A percentile compares a stretch with the other conserved stretches of the same genome.
These are phyloP conservation scores for Xanthia togata DNA, from an alignment of 2,888 invertebrate genomes.

Conservation along the genomic window DNA sequence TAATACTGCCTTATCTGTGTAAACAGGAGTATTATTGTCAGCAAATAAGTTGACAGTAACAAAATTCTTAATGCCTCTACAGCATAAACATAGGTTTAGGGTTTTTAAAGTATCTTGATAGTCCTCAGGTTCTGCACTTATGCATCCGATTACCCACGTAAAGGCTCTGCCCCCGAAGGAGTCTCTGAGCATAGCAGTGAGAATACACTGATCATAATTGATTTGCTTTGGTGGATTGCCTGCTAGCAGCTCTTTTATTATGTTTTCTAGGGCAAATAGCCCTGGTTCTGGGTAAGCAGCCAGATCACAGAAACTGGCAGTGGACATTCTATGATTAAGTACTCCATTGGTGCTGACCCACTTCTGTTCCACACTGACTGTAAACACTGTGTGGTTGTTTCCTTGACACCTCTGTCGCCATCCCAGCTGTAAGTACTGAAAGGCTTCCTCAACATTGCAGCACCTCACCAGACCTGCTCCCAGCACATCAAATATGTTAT, in stretches of 20 bases:
- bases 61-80: conserved; percentile 92
- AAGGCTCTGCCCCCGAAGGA: conserved; percentile 94
- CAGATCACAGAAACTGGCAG: conserved; percentile 94
- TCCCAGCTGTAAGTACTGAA: conserved; percentile 93
- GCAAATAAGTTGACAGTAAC: conserved; percentile 93
- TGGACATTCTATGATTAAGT: conserved; percentile 93
- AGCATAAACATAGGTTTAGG: conserved; percentile 92
- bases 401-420: conserved; percentile 90
- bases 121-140: conserved; percentile 93
- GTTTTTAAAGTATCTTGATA: conserved; percentile 93
- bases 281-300: conserved; percentile 91
- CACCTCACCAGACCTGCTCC: conserved; percentile 90
- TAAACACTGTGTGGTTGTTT: conserved; percentile 93
- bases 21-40: conserved; percentile 91
- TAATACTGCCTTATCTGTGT: conserved; percentile 80
- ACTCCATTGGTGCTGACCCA: conserved; percentile 93
- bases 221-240: conserved; percentile 89
- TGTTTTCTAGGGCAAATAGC: conserved; percentile 92
- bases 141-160: conserved; percentile 93
- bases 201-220: conserved; percentile 92
- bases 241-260: conserved; percentile 90
- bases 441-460: conserved; percentile 93
- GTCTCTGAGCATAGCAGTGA: conserved; percentile 93
- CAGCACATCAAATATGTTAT: conserved; percentile 91
- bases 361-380: conserved; percentile 93